Conservation (phyloP, 2,888 invertebrate species). For the Aporophyla nigra region DNA sequence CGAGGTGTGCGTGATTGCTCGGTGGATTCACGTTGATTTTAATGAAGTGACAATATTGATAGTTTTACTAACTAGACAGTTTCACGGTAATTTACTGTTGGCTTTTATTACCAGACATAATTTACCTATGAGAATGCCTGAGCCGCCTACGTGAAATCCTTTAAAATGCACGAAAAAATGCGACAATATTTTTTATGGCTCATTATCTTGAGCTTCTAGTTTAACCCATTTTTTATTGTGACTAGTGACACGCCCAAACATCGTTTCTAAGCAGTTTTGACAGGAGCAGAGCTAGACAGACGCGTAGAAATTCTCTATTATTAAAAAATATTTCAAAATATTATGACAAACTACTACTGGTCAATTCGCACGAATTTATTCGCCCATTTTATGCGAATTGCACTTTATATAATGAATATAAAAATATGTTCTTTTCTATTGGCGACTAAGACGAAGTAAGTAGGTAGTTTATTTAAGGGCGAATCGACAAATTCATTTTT, state of each 20-base stretch:
- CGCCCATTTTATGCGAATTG: too few relatives aligned
- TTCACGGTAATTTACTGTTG: conserved; percentile 58
- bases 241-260: conserved; percentile 60
- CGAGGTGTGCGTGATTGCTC: conserved; percentile 9
- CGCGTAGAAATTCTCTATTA: conserved; percentile 35
- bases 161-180: conserved; percentile 59
- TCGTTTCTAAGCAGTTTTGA: conserved; percentile 43
- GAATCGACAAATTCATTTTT: too few relatives aligned
- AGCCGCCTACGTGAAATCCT: conserved; percentile 59
- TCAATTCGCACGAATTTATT: too few relatives aligned
- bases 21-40: conserved; percentile 49
- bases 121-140: conserved; percentile 55
- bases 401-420: too few relatives aligned
- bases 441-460: too few relatives aligned
- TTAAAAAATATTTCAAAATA: conserved; percentile 47
- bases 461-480: too few relatives aligned
- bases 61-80: conserved; percentile 61
- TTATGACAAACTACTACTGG: conserved; percentile 15
- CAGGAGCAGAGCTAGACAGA: conserved; percentile 26
- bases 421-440: too few relatives aligned
- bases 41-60: conserved; percentile 62
- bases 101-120: conserved; percentile 64
- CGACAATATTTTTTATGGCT: conserved; percentile 55
- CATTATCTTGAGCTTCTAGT: conserved; percentile 37
- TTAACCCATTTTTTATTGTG: conserved; percentile 58